phyloP scores from a whole-genome alignment of 92 coral and sea anemone genomes.

The Porites cylindrica region DNA sequence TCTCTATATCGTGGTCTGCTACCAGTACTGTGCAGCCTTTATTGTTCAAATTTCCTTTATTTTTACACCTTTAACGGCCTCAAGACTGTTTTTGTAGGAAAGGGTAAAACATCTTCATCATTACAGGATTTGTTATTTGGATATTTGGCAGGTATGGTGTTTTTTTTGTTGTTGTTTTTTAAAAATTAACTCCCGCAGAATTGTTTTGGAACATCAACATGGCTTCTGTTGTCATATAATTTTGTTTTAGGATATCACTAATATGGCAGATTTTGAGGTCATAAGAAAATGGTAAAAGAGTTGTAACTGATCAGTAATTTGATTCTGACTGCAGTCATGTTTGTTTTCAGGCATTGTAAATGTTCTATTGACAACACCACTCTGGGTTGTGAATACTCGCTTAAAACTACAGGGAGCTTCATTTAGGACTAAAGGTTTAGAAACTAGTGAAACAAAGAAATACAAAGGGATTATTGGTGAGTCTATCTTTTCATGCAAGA shows the following conservation, averaged over 20 bases:
- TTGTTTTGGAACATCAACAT: too few species aligned
- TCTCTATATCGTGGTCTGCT: slow-evolving; percentile 98
- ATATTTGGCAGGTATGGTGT: slow-evolving; percentile 84
- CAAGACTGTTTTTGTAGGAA: slow-evolving; percentile 83
- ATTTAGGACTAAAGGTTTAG: slow-evolving; percentile 84
- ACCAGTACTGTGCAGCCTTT: slow-evolving; percentile 93
- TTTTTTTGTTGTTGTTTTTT: too few species aligned
- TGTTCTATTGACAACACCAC: slow-evolving; percentile 89
- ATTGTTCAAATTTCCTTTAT: slow-evolving; percentile 95
- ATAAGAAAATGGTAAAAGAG: too few species aligned
- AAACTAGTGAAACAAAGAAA: slow-evolving; percentile 63
- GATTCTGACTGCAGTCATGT: background rate
- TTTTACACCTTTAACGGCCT: slow-evolving; percentile 97
- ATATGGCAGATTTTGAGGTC: too few species aligned
- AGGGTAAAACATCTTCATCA: slow-evolving; percentile 74
- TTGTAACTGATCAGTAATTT: background rate
- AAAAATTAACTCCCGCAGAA: too few species aligned
- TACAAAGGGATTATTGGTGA: slow-evolving; percentile 94
- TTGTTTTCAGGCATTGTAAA: slow-evolving; percentile 79
- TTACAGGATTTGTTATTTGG: slow-evolving; percentile 93
- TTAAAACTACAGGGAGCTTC: slow-evolving; percentile 95
- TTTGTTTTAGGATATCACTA: too few species aligned
- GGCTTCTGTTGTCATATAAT: too few species aligned
- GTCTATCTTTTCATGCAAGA: background rate
- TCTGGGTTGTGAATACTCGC: slow-evolving; percentile 97